Evolutionary conservation across 2,888 invertebrate species (phyloP).

Genomic region (Xylocampa areola): DNA sequence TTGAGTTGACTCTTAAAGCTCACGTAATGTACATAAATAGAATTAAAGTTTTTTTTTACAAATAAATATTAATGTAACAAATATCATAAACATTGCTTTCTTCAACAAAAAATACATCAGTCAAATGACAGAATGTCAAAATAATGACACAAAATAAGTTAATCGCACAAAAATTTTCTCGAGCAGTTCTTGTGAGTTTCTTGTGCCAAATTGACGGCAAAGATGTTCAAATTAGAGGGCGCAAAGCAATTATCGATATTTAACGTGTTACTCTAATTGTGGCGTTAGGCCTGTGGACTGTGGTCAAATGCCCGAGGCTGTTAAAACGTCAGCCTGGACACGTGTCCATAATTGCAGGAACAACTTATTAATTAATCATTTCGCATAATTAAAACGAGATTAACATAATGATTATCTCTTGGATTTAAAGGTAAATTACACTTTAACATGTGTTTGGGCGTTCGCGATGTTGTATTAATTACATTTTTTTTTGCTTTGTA

Average conservation of each 20-base stretch:
- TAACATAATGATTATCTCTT: slow-evolving; percentile 52
- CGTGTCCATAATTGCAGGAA: slow-evolving; percentile 55
- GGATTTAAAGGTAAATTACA: slow-evolving; percentile 46
- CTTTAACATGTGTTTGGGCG: slow-evolving; percentile 46
- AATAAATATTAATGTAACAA: slow-evolving; percentile 14
- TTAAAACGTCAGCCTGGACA: slow-evolving; percentile 51
- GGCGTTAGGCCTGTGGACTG: too few species aligned
- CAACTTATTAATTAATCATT: slow-evolving; percentile 59
- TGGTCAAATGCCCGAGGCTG: slow-evolving; percentile 58
- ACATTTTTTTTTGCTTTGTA: slow-evolving; percentile 31
- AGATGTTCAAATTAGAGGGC: slow-evolving; percentile 71
- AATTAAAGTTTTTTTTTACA: slow-evolving; percentile 1
- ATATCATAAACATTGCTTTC: slow-evolving; percentile 5
- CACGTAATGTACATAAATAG: slow-evolving; percentile 22
- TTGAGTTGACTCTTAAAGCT: slow-evolving; percentile 19
- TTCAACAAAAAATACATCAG: slow-evolving; percentile 9
- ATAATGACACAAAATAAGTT: slow-evolving; percentile 54
- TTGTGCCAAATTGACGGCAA: slow-evolving; percentile 54
- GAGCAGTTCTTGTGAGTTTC: slow-evolving; percentile 62
- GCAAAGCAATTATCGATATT: slow-evolving; percentile 74
- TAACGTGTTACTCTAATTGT: slow-evolving; percentile 76
- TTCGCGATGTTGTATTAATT: slow-evolving; percentile 48
- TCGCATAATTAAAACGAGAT: slow-evolving; percentile 54
- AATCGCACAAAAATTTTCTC: slow-evolving; percentile 53
- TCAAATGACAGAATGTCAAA: slow-evolving; percentile 22